Conservation (phyloP, 2,888 invertebrate species). For the Quadriops clusia region DNA sequence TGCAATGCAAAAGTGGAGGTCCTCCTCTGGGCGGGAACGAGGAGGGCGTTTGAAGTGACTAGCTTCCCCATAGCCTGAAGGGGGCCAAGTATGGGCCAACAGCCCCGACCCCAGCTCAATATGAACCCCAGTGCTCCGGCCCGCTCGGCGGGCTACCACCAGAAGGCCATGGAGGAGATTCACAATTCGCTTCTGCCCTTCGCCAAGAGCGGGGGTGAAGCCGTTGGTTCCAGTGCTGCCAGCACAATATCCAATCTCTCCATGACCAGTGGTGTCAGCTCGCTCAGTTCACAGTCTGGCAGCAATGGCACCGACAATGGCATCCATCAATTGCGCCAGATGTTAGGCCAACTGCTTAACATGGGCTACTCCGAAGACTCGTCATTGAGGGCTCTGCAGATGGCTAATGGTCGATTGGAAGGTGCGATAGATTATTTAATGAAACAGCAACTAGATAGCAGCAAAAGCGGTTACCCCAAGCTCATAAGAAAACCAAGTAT, state of each 20-base stretch:
- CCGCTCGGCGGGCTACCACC: slow-evolving; percentile 62
- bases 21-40: too few species aligned
- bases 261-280: slow-evolving; percentile 49
- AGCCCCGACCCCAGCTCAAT: slow-evolving; percentile 39
- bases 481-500: slow-evolving; percentile 79
- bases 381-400: slow-evolving; percentile 55
- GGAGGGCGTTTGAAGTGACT: too few species aligned
- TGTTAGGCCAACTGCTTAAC: slow-evolving; percentile 52
- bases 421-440: slow-evolving; percentile 56
- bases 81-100: slow-evolving; percentile 45
- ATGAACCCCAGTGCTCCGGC: slow-evolving; percentile 51
- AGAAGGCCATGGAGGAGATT: slow-evolving; percentile 78
- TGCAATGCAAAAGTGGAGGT: too few species aligned
- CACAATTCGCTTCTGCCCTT: slow-evolving; percentile 72
- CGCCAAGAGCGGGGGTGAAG: slow-evolving; percentile 50
- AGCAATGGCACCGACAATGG: slow-evolving; percentile 46
- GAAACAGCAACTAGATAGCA: slow-evolving; percentile 48
- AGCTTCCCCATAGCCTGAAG: too few species aligned
- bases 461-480: slow-evolving; percentile 45
- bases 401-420: slow-evolving; percentile 57
- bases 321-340: slow-evolving; percentile 50
- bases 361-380: slow-evolving; percentile 69
- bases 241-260: slow-evolving; percentile 58
- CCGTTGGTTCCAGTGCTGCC: slow-evolving; percentile 60
- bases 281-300: slow-evolving; percentile 44